Evolutionary conservation across 2,888 invertebrate genomes (phyloP).

Genomic region (Xanthia togata): DNA sequence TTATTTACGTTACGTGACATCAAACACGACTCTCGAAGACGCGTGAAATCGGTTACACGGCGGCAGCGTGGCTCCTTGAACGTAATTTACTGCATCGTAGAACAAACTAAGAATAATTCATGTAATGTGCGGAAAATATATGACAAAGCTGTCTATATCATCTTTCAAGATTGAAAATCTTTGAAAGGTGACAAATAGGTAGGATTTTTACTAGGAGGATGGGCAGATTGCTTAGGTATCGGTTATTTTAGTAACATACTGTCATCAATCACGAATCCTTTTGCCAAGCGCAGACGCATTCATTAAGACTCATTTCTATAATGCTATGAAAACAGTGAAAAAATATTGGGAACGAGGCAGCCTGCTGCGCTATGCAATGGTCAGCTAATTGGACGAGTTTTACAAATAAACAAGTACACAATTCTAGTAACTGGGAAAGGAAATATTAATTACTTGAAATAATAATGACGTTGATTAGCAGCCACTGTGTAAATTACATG

Average conservation of each 20-base stretch:
- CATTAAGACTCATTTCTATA: background rate
- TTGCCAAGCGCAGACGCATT: background rate
- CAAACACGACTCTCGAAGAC: slow-evolving; percentile 24
- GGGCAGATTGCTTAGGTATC: background rate
- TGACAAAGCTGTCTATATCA: background rate
- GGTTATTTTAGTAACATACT: background rate
- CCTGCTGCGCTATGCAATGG: slow-evolving; percentile 11
- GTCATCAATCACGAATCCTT: background rate
- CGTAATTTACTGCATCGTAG: slow-evolving; percentile 25
- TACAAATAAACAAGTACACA: slow-evolving; percentile 23
- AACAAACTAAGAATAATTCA: slow-evolving; percentile 9
- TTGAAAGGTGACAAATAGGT: background rate
- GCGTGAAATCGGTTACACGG: slow-evolving; percentile 48
- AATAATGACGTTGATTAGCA: slow-evolving; percentile 60
- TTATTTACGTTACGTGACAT: slow-evolving; percentile 32
- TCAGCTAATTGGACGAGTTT: slow-evolving; percentile 38
- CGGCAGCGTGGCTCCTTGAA: slow-evolving; percentile 44
- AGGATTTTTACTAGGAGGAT: background rate
- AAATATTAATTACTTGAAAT: slow-evolving; percentile 67
- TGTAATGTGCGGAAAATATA: slow-evolving; percentile 19
- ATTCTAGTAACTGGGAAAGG: slow-evolving; percentile 52
- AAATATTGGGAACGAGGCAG: background rate
- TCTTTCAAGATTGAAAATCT: background rate
- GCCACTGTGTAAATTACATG: slow-evolving; percentile 57
- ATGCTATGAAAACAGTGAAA: background rate